phyloP scores from a whole-genome alignment of 2,113 vertebrate species.

The Oreochromis tanganicae region DNA sequence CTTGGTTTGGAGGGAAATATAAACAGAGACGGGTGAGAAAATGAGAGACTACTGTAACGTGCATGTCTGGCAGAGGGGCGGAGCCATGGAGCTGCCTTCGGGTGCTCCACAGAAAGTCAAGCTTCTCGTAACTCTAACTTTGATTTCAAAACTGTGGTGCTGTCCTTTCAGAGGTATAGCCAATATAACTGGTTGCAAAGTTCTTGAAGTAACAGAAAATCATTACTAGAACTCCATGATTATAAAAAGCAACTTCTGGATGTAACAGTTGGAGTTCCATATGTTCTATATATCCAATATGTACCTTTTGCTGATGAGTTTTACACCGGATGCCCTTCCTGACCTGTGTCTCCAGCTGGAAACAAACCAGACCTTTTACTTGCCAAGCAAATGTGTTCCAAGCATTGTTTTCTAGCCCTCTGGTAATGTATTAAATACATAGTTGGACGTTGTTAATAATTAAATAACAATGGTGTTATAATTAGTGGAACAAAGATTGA shows the following conservation, averaged over 20 bases:
- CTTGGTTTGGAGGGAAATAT: not conserved
- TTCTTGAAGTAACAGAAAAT: rapidly evolving
- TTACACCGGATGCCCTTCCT: rapidly evolving
- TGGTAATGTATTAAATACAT: not conserved
- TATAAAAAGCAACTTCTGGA: not conserved
- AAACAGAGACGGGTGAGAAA: not conserved
- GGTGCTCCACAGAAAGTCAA: not conserved
- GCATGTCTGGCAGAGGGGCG: conserved; percentile 5
- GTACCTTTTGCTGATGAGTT: not conserved
- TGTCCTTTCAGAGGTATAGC: not conserved
- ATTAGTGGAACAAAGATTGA: not conserved
- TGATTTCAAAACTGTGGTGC: not conserved
- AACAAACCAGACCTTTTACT: not conserved
- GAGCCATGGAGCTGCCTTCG: conserved; percentile 27
- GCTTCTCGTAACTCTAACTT: not conserved
- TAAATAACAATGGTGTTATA: not conserved
- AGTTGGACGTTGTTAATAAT: not conserved
- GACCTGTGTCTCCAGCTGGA: not conserved
- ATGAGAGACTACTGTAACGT: not conserved
- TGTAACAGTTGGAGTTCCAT: not conserved
- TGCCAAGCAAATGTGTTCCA: not conserved
- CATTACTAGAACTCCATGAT: not conserved
- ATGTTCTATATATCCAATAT: not conserved
- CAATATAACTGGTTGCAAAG: not conserved
- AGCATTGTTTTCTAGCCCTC: rapidly evolving